Base-by-base conservation (phyloP, 2,888 invertebrate genomes). In the Dioctria linearis region DNA sequence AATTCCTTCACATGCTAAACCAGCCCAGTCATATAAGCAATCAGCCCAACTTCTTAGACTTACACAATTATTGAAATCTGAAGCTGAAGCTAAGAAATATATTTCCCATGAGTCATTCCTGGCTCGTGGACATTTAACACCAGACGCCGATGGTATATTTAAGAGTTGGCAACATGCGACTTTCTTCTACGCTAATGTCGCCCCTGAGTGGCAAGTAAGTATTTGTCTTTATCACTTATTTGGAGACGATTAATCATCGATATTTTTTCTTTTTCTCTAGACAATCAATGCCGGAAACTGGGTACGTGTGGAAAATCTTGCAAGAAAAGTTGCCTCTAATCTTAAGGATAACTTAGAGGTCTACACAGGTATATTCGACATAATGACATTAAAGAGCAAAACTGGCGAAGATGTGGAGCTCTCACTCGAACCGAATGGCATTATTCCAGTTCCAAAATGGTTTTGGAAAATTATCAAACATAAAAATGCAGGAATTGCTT, bases 91-190 rank as follows among this genome's bases (percentile, higher is more conserved):
- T 11, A 78, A 85, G 9, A 82, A 84, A 40, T 89, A 87, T 82
- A 86, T 89, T 42, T 86, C 84, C 57, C 80, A 83, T 4, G 85
- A 84, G 69, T 86, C 86, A 3, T 89, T 84, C 84, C 82, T 90
- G 71, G 85, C 89, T 2, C 84, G 89, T 51, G 90, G 90, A 3
- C 91, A 91, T 84, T 85, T 91, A 78, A 86, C 90, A 4, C 90
- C 91, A 4, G 89, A 89, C 84, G 90, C 87, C 4, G 91, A 91
- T 86, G 90, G 90, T 84, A 84, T 90, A 40, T 87, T 88, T 81
- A 86, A 87, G 6, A 85, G 88, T 63, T 87, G 88, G 82, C 90
- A 90, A 83, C 87, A 86, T 80, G 86, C 89, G 2, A 90, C 90
- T 5, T 91, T 89, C 84, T 91, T 88, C 83, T 91, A 88, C 84